Percentiles rank a stretch among this genome's conserved stretches.
These are phyloP conservation scores for Harmothoe impar DNA, from an alignment of 2,888 invertebrate species.

Conservation along the genomic window DNA sequence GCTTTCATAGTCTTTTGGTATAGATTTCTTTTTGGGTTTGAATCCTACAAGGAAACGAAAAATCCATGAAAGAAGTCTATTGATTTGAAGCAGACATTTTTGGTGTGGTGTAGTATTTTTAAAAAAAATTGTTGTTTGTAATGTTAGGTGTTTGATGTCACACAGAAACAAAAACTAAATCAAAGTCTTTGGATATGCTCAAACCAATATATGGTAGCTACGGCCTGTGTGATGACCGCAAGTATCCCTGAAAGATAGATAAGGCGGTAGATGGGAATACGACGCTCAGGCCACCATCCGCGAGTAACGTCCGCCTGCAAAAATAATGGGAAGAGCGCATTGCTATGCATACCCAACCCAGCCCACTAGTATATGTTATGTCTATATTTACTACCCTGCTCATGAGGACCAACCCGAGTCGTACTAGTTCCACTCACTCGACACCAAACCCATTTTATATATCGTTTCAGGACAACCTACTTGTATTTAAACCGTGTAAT, in stretches of 20 bases:
- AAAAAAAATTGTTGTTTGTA: neutral
- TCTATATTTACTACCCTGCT: neutral
- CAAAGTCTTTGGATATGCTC: neutral
- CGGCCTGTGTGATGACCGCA: neutral
- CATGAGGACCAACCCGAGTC: neutral
- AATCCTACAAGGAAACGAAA: neutral
- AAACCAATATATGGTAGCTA: neutral
- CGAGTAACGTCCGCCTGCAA: neutral
- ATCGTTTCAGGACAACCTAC: neutral
- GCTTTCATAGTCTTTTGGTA: too few relatives aligned
- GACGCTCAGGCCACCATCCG: neutral
- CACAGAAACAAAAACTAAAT: neutral
- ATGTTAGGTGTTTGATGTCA: neutral
- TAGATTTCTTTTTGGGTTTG: neutral
- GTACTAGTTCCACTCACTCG: too few relatives aligned
- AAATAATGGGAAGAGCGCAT: constrained; percentile 53
- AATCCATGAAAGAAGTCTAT: neutral
- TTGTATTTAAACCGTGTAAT: neutral
- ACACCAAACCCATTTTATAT: neutral
- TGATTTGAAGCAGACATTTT: neutral
- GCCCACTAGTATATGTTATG: neutral
- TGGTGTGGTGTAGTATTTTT: neutral
- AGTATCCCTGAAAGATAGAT: constrained; percentile 45
- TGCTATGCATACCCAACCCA: neutral
- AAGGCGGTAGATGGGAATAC: constrained; percentile 16